Evolutionary conservation across 2,888 invertebrate genomes (phyloP), one percentile per base, ranked within the genome.

Genomic region (Rhabditoides inermis): DNA sequence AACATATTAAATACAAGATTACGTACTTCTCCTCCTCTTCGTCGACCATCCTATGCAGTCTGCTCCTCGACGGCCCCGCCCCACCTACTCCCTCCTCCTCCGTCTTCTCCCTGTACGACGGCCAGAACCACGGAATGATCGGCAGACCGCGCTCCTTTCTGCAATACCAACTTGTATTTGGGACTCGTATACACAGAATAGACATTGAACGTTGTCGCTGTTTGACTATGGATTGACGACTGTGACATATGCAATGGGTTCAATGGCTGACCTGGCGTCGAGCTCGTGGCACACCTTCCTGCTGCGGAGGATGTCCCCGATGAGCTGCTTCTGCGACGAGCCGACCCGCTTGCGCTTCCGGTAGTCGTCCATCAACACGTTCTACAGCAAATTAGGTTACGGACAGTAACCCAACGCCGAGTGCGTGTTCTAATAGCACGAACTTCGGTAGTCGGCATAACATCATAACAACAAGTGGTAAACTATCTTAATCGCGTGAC

Each of bases 281-380:
- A 72, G 47, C 42, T 72, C 68, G 45, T 65, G 60, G 37, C 73
- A 73, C 1, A 68, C 67, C 53, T 70, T 73, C 37, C 68, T 52
- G 40, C 63, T 61, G 40, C 61, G 60, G 39, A 61, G 39, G 18
- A 73, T 63, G 45, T 73, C 73, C n/a, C 55, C 58, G 20, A 72
- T 53, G 10, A 68, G 40, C 37, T 56, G 55, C 47, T 61, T 65
- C 15, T 51, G 44, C 7, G 49, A 49, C 6, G 56, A 55, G 30
- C 55, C 57, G 22, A 54, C 30, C 18, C 65, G 58, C 44, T 67
- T 61, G 35, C 70, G 50, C 46, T 62, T 61, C 12, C 67, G 60
- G 51, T 66, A 73, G 39, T 72, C 73, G 7, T 61, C 64, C 4
- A 65, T 59, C 18, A 72, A 54, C 39, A 60, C 64, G 25, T 69